Evolutionary conservation across 2,888 invertebrate genomes (phyloP).

Genomic region (Synanthedon formicaeformis): DNA sequence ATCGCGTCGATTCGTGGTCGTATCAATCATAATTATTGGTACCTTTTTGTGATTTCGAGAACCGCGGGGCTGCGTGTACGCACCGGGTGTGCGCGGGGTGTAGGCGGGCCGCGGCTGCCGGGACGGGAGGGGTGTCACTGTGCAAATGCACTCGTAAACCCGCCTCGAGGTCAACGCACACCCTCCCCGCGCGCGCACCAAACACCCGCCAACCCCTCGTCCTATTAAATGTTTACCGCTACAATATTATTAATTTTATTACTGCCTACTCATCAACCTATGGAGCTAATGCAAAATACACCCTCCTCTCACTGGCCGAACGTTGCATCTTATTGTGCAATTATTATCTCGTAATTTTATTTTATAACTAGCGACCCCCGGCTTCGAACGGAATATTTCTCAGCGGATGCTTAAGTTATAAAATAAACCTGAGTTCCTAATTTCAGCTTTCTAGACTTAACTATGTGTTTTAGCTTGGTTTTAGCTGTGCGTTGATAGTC

Average conservation of each 20-base stretch:
- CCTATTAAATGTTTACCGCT: constrained; percentile 42
- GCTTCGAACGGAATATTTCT: too few relatives aligned
- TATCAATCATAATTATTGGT: constrained; percentile 64
- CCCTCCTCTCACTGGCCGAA: background rate
- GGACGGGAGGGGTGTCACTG: constrained; percentile 54
- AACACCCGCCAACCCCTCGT: constrained; percentile 18
- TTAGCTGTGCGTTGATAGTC: too few relatives aligned
- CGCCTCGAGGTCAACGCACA: constrained; percentile 54
- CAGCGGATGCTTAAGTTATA: too few relatives aligned
- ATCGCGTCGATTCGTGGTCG: constrained; percentile 28
- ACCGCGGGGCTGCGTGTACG: constrained; percentile 10
- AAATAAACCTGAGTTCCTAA: too few relatives aligned
- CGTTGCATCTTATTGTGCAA: background rate
- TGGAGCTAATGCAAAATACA: background rate
- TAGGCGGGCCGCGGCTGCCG: constrained; percentile 27
- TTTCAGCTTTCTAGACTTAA: too few relatives aligned
- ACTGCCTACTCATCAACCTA: constrained; percentile 12
- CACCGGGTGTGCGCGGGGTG: background rate
- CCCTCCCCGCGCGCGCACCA: constrained; percentile 27
- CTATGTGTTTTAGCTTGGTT: too few relatives aligned
- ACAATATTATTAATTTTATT: constrained; percentile 43
- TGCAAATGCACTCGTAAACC: constrained; percentile 67
- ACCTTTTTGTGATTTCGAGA: constrained; percentile 47
- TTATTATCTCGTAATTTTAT: background rate
- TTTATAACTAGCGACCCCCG: background rate